Conservation (phyloP, 1,140 invertebrate species). For the Polyergus mexicanus region DNA sequence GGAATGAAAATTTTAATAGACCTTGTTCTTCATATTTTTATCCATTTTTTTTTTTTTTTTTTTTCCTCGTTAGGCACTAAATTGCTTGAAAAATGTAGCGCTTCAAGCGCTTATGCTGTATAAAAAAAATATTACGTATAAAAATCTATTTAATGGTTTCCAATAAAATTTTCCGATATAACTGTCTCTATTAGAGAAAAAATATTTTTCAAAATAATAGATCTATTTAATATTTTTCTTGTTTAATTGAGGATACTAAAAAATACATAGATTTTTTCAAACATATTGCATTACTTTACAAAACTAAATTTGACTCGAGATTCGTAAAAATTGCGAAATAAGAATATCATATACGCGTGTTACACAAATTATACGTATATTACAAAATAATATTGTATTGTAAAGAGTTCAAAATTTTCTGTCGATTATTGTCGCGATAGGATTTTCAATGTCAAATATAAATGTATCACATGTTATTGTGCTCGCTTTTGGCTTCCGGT, state of each 20-base stretch:
- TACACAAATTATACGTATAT: background rate
- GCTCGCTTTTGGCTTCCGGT: constrained; percentile 4
- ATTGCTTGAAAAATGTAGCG: constrained; percentile 19
- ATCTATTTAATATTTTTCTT: background rate
- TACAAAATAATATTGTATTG: background rate
- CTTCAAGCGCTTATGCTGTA: background rate
- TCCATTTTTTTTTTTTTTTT: constrained; percentile 4
- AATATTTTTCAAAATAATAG: background rate
- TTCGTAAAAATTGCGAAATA: constrained; percentile 11
- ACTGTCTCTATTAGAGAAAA: background rate
- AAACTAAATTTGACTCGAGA: background rate
- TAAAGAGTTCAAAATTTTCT: background rate
- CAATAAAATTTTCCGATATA: constrained; percentile 2
- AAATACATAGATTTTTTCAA: too few relatives aligned
- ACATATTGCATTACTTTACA: background rate
- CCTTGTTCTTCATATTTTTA: constrained; percentile 2
- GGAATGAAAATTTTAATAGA: constrained; percentile 39
- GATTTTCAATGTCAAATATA: constrained; percentile 35
- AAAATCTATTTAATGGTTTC: background rate
- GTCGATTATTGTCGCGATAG: background rate
- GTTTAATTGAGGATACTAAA: background rate
- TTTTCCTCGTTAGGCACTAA: constrained; percentile 12
- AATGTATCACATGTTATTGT: constrained; percentile 21
- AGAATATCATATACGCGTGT: background rate
- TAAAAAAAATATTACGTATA: background rate